Evolutionary conservation across 2,797 vertebrate genomes (phyloP).

Genomic region (Coendou prehensilis): DNA sequence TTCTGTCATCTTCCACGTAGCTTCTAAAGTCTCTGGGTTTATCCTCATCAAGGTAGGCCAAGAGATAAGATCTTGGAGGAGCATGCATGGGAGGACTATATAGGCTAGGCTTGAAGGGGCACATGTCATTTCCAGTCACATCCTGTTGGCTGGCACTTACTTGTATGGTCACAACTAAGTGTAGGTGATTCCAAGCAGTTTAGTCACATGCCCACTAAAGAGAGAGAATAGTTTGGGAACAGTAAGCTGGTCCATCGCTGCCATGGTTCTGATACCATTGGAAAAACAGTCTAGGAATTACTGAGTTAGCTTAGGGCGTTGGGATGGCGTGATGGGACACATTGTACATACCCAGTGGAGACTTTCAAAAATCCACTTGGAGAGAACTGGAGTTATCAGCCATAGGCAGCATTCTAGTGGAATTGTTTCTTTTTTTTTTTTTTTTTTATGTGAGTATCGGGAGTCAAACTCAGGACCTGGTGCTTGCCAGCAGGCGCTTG

Average conservation of each 20-base stretch:
- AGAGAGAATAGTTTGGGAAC: background rate
- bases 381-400: conserved; percentile 23
- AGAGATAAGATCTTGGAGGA: background rate
- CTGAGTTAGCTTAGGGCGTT: background rate
- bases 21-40: background rate
- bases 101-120: background rate
- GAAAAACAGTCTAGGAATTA: background rate
- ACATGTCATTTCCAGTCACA: background rate
- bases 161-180: background rate
- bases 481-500: too few species aligned
- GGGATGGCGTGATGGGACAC: background rate
- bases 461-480: too few species aligned
- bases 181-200: background rate
- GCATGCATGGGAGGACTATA: too few species aligned
- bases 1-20: background rate
- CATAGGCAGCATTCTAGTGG: background rate
- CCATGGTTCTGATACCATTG: background rate
- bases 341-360: background rate
- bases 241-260: background rate
- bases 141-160: background rate
- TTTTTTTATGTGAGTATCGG: too few species aligned
- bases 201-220: background rate
- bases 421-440: background rate
- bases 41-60: background rate
- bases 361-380: background rate